A percentile compares a stretch with the other conserved stretches of the same genome.
Evolutionary conservation across 2,797 vertebrate species (phyloP).

Genomic region (Pangasius mekongensis): DNA sequence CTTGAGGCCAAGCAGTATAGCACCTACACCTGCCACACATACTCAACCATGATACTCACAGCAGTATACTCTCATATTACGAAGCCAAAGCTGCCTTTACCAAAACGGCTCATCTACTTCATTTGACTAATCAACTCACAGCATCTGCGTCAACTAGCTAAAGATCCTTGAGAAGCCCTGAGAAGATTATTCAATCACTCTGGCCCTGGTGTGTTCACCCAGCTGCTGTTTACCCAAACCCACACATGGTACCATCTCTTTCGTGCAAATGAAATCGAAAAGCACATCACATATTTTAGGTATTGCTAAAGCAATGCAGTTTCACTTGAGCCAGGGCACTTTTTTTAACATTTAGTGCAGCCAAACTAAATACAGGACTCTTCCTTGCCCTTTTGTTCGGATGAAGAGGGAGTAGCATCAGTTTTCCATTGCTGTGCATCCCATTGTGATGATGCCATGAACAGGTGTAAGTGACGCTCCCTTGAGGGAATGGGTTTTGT

Average conservation of each 20-base stretch:
- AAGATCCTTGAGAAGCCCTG: not conserved
- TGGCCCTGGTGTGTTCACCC: not conserved
- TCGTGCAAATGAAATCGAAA: not conserved
- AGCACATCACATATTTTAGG: not conserved
- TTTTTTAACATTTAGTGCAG: not conserved
- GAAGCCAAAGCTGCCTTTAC: not conserved
- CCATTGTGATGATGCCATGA: conserved; percentile 25
- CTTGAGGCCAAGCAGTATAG: not conserved
- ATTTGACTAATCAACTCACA: not conserved
- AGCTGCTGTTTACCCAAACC: not conserved
- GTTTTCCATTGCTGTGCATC: conserved; percentile 14
- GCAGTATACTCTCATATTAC: not conserved
- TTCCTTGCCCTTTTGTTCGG: conserved; percentile 18
- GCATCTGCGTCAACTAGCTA: not conserved
- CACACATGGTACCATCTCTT: not conserved
- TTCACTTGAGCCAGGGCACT: not conserved
- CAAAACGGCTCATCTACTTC: not conserved
- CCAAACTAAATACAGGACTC: not conserved
- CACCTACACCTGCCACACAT: not conserved
- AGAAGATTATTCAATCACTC: conserved; percentile 1
- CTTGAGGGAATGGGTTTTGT: conserved; percentile 22
- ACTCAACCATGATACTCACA: not conserved
- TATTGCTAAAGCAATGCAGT: not conserved
- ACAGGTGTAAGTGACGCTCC: conserved; percentile 36
- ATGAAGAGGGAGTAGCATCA: conserved; percentile 47